These are phyloP conservation scores for Drosophila pectinifera DNA, from an alignment of 1,140 invertebrate genomes.

Conservation along the genomic window DNA sequence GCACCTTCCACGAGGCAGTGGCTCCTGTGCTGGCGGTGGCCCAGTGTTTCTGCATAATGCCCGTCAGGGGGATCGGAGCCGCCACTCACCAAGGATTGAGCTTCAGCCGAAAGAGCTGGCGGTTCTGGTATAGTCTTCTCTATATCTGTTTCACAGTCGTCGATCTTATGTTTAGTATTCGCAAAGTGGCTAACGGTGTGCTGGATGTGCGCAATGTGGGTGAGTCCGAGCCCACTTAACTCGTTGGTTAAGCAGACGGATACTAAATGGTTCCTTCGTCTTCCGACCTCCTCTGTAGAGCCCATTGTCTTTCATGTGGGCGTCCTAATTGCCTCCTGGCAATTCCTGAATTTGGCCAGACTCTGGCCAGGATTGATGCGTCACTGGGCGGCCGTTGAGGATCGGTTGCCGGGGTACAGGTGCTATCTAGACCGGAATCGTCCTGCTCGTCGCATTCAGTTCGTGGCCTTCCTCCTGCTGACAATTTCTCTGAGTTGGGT, in stretches of 20 bases:
- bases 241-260: background rate
- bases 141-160: slow-evolving; percentile 44
- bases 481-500: slow-evolving; percentile 64
- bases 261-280: no score
- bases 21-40: slow-evolving; percentile 74
- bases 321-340: slow-evolving; percentile 50
- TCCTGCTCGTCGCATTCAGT: slow-evolving; percentile 46
- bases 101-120: slow-evolving; percentile 66
- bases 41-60: slow-evolving; percentile 82
- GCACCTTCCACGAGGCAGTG: slow-evolving; percentile 74
- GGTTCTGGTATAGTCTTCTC: slow-evolving; percentile 55
- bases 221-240: slow-evolving; percentile 16
- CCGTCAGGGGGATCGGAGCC: slow-evolving; percentile 63
- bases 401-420: slow-evolving; percentile 47
- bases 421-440: slow-evolving; percentile 36
- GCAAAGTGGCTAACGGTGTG: slow-evolving; percentile 37
- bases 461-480: slow-evolving; percentile 55
- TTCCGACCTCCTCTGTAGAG: slow-evolving; percentile 32
- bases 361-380: slow-evolving; percentile 74
- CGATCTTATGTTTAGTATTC: slow-evolving; percentile 56
- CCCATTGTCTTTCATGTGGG: slow-evolving; percentile 69
- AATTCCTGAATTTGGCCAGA: slow-evolving; percentile 61
- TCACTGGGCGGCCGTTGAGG: slow-evolving; percentile 66
- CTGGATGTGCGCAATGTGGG: slow-evolving; percentile 77
- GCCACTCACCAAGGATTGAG: slow-evolving; percentile 37